Conservation (phyloP, 2,888 invertebrate genomes). For the Sesia apiformis region DNA sequence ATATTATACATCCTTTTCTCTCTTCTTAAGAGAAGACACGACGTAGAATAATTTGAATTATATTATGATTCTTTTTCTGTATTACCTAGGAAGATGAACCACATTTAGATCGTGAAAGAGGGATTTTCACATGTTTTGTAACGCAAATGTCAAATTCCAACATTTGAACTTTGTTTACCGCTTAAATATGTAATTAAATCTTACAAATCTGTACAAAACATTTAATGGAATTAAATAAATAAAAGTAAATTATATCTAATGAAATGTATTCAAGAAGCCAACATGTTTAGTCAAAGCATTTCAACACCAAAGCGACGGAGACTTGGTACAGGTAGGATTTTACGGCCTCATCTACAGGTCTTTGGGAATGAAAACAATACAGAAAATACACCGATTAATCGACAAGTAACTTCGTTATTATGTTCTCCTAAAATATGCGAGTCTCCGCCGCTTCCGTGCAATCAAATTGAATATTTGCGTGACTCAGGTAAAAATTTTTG, state of each 20-base stretch:
- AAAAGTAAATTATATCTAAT: neutral
- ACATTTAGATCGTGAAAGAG: too few species aligned
- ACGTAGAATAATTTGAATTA: too few species aligned
- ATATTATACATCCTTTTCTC: too few species aligned
- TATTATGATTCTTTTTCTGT: too few species aligned
- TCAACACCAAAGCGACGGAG: constrained; percentile 57
- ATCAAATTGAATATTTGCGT: constrained; percentile 55
- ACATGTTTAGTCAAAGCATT: constrained; percentile 14
- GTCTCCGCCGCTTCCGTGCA: constrained; percentile 56
- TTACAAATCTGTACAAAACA: too few species aligned
- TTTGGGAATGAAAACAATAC: constrained; percentile 10
- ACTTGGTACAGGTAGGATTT: constrained; percentile 34
- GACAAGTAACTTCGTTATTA: constrained; percentile 8
- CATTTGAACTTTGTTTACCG: too few species aligned
- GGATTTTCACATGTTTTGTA: too few species aligned
- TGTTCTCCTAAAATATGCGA: constrained; percentile 27
- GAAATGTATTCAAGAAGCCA: constrained; percentile 23
- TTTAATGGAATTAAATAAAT: too few species aligned
- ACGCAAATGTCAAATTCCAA: too few species aligned
- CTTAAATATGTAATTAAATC: too few species aligned
- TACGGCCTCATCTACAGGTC: constrained; percentile 17
- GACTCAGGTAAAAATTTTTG: constrained; percentile 39
- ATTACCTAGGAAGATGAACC: too few species aligned
- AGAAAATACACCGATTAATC: constrained; percentile 26
- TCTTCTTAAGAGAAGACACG: too few species aligned